These are phyloP conservation scores for Heteromormyrus szaboi DNA, from an alignment of 2,797 vertebrate species.

Conservation along the genomic window DNA sequence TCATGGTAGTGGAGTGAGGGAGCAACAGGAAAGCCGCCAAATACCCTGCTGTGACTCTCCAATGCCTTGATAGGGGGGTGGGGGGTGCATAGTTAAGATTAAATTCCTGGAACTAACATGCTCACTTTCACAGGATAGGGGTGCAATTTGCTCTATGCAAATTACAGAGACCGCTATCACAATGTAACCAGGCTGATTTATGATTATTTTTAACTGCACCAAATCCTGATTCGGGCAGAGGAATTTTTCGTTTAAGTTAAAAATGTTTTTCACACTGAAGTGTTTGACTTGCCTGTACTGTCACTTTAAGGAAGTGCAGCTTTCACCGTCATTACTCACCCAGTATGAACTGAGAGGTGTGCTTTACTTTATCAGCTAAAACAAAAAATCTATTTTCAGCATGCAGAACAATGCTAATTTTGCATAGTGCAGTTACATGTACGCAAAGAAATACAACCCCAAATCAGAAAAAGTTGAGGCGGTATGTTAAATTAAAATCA, in stretches of 20 bases:
- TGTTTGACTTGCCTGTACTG: neutral
- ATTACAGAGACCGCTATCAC: neutral
- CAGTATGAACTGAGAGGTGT: neutral
- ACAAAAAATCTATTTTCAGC: neutral
- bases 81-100: constrained; percentile 8
- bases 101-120: neutral
- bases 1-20: constrained; percentile 30
- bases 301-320: neutral
- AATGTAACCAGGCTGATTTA: neutral
- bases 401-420: neutral
- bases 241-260: neutral
- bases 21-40: neutral
- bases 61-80: constrained; percentile 33
- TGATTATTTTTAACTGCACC: neutral
- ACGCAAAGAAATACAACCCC: neutral
- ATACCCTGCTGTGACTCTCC: constrained; percentile 40
- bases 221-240: neutral
- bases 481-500: too few relatives aligned
- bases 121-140: neutral
- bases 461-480: too few relatives aligned
- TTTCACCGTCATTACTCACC: neutral
- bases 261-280: neutral
- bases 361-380: neutral
- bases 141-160: neutral
- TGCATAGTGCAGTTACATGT: neutral